phyloP scores from a whole-genome alignment of 2,797 vertebrate genomes.

The Catamblyrhynchus diadema region DNA sequence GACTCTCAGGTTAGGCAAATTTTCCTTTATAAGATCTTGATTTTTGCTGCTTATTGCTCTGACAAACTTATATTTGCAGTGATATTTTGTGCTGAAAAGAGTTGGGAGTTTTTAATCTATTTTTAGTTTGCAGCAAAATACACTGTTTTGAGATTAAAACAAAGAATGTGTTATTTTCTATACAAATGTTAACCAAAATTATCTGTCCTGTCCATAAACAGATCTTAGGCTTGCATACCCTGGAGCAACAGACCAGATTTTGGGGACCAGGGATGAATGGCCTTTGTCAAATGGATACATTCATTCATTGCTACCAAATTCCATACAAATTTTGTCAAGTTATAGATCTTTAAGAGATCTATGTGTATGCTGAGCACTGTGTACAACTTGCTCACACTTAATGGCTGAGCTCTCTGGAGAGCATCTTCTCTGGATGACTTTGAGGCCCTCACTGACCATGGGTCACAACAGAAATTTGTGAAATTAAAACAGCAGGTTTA shows the following conservation, averaged over 20 bases:
- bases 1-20: background rate
- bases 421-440: background rate
- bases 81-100: background rate
- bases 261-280: background rate
- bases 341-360: background rate
- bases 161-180: background rate
- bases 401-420: background rate
- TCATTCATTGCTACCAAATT: slow-evolving; percentile 1
- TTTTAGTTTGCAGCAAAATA: background rate
- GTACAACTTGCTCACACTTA: background rate
- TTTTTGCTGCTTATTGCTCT: background rate
- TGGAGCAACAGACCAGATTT: background rate
- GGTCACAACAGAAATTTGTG: background rate
- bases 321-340: background rate
- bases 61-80: background rate
- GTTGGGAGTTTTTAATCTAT: background rate
- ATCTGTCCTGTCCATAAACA: background rate
- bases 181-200: background rate
- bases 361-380: background rate
- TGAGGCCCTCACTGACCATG: background rate
- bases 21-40: background rate
- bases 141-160: background rate
- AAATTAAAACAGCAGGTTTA: background rate
- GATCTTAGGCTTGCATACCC: background rate
- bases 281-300: background rate